Evolutionary conservation across 2,888 invertebrate species (phyloP), one percentile per base, ranked within the genome.

Genomic region (Tineola bisselliella): DNA sequence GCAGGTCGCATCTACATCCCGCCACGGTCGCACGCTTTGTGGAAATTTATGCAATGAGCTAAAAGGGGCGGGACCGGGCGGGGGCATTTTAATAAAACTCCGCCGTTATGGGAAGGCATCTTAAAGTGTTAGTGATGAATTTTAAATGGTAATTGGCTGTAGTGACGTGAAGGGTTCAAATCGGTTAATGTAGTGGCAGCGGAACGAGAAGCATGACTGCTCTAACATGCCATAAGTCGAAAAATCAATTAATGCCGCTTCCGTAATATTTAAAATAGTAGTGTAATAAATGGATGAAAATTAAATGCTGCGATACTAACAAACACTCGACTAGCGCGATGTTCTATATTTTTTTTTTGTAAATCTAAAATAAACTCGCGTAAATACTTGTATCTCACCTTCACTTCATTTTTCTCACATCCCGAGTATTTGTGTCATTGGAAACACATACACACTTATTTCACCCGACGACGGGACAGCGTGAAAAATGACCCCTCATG

Each of bases 401-500:
- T 25, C 56, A 17, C 2, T 56, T 4, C 56, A 56, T 25, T 25
- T 25, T 8, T 33, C 58, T 11, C 33, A 17, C 30, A 54, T n/a
- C 48, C 33, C 33, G n/a, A 58, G 33, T 33, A 58, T 58, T 58
- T 58, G 19, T 58, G 75, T 73, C 78, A 74, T 69, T 72, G 68
- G 68, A 69, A 73, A 76, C 75, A 75, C 76, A 73, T 69, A 71
- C 63, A 70, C 74, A 70, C 69, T 67, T 69, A 65, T 65, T 69
- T 65, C 65, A 68, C 63, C 33, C 62, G 43, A 33, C 13, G 59
- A 48, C 30, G 12, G 11, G 62, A 61, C 18, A 31, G 66, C 67
- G 70, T 79, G 80, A 79, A 74, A 79, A 77, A 79, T 79, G 76
- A 77, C 66, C 64, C 66, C 61, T 48, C 52, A 52, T 30, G 56